Evolutionary conservation across 23 tunicate species (phyloP).

Genomic region (Styela clava): DNA sequence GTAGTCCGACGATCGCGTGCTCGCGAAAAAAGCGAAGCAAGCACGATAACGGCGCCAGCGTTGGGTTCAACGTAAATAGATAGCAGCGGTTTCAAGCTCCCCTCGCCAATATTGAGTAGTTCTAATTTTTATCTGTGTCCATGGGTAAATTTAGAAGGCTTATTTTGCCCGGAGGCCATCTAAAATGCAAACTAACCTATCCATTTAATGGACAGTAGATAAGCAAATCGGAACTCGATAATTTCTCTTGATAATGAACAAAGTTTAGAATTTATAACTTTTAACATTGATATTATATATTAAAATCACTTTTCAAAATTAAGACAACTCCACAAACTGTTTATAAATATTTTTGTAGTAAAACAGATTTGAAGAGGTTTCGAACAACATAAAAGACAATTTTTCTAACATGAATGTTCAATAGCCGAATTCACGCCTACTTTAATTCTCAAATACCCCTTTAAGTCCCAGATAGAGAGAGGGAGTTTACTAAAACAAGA

Average conservation of each 20-base stretch:
- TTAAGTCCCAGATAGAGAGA: neutral
- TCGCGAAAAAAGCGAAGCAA: neutral
- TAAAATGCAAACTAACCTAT: neutral
- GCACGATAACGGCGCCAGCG: slow-evolving; percentile 9
- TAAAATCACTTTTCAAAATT: too few relatives aligned
- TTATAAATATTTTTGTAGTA: too few relatives aligned
- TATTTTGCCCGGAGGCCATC: neutral
- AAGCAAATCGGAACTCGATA: neutral
- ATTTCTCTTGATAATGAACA: too few relatives aligned
- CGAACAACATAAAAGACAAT: neutral
- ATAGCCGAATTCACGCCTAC: neutral
- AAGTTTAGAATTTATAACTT: too few relatives aligned
- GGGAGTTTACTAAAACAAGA: neutral
- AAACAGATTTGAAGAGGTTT: neutral
- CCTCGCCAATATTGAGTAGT: neutral
- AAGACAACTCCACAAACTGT: neutral
- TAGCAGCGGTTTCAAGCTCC: neutral
- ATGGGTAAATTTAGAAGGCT: neutral
- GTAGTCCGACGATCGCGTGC: neutral
- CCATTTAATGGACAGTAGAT: neutral
- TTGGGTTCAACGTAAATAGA: neutral
- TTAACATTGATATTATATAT: too few relatives aligned
- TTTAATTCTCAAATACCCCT: neutral
- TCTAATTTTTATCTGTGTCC: neutral
- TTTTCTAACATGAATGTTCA: neutral